phyloP scores from a whole-genome alignment of 2,113 vertebrate genomes.

The Paradoxurus hermaphroditus region DNA sequence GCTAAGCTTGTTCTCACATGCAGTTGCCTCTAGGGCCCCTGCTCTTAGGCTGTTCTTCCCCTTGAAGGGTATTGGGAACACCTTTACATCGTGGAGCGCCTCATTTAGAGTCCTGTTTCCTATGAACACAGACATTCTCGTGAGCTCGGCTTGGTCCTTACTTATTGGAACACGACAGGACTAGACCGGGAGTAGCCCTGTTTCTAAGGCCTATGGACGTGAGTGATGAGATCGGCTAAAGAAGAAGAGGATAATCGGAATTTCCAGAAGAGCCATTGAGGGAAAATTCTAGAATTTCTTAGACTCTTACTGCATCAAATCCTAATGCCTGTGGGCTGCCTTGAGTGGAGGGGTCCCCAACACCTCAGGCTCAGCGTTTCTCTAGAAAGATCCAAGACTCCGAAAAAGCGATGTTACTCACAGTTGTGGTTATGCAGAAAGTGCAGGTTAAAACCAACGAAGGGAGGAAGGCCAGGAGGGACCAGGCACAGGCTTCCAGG shows the following conservation, averaged over 20 bases:
- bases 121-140: background rate
- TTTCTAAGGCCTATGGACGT: background rate
- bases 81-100: fast-evolving
- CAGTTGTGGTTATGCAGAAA: background rate
- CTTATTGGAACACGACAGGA: background rate
- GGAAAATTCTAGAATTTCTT: background rate
- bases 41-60: background rate
- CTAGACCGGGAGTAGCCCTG: fast-evolving
- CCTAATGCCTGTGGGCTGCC: background rate
- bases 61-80: background rate
- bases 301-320: background rate
- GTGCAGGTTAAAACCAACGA: background rate
- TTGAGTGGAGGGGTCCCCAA: background rate
- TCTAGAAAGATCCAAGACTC: background rate
- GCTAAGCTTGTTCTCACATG: background rate
- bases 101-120: too few species aligned
- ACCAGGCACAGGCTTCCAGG: background rate
- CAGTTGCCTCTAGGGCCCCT: fast-evolving
- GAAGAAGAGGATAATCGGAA: background rate
- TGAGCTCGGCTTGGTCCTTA: background rate
- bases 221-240: fast-evolving
- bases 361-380: background rate
- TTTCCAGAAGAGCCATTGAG: background rate
- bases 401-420: background rate
- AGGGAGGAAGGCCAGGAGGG: background rate